Percentiles rank a stretch among this genome's conserved stretches.
These are phyloP conservation scores for Myotis davidii DNA, from an alignment of 2,113 vertebrate species.

Conservation along the genomic window DNA sequence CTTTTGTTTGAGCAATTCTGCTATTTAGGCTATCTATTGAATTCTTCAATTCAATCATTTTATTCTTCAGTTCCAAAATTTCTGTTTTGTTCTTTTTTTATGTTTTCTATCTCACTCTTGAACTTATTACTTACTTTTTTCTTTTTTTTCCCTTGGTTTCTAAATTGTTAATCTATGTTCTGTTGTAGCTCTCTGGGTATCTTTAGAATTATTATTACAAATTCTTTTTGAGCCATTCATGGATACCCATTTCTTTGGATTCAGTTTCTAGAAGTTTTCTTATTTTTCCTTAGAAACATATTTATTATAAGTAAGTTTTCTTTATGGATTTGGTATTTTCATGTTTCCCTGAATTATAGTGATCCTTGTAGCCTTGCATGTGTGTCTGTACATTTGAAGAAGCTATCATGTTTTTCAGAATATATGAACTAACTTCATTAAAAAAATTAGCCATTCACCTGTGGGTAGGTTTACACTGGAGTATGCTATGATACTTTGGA, in stretches of 20 bases:
- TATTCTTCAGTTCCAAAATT: background rate
- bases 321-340: background rate
- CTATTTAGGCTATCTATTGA: background rate
- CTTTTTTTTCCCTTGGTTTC: background rate
- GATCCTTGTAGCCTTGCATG: background rate
- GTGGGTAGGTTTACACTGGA: background rate
- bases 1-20: background rate
- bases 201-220: background rate
- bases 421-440: background rate
- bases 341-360: background rate
- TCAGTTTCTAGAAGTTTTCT: background rate
- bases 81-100: background rate
- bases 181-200: background rate
- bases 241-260: background rate
- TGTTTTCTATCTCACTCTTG: background rate
- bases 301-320: background rate
- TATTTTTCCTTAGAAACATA: too few relatives aligned
- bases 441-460: background rate
- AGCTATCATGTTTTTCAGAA: background rate
- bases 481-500: too few relatives aligned
- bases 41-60: background rate
- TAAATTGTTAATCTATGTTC: background rate
- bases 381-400: background rate
- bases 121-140: background rate
- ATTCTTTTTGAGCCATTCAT: background rate